These are phyloP conservation scores for Ladona fulva DNA, from an alignment of 1,140 invertebrate genomes.

Conservation along the genomic window DNA sequence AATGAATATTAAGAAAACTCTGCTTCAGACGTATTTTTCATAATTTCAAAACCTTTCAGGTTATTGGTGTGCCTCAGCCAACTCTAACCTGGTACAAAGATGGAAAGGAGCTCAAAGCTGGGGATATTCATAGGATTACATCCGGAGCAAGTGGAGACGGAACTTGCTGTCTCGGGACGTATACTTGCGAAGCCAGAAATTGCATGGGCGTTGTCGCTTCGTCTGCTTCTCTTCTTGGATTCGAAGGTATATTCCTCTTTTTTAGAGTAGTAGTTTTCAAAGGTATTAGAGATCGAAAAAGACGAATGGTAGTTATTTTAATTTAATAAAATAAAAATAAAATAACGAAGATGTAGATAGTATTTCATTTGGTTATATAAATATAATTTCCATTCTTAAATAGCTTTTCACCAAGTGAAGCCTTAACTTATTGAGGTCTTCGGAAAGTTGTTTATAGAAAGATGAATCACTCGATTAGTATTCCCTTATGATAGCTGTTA, in stretches of 20 bases:
- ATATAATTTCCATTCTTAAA: too few relatives aligned
- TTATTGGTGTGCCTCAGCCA: slow-evolving; percentile 84
- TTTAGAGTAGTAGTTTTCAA: too few relatives aligned
- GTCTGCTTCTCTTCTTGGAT: slow-evolving; percentile 76
- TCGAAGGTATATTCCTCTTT: slow-evolving; percentile 53
- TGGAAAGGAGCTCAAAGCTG: slow-evolving; percentile 75
- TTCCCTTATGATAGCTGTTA: too few relatives aligned
- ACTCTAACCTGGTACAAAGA: slow-evolving; percentile 86
- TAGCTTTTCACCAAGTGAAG: too few relatives aligned
- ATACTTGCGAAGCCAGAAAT: slow-evolving; percentile 86
- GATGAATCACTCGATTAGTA: too few relatives aligned
- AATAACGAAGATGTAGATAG: neutral
- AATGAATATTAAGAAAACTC: too few relatives aligned
- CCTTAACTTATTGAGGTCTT: too few relatives aligned
- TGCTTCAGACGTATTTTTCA: too few relatives aligned
- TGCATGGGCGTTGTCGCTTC: slow-evolving; percentile 85
- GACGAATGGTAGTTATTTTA: too few relatives aligned
- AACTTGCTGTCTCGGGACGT: slow-evolving; percentile 82
- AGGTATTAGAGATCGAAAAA: too few relatives aligned
- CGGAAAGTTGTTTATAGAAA: too few relatives aligned
- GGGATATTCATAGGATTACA: slow-evolving; percentile 83
- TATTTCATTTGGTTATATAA: too few relatives aligned
- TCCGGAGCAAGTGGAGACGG: slow-evolving; percentile 79
- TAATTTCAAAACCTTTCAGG: slow-evolving; percentile 32
- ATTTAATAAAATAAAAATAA: neutral